These are phyloP conservation scores for Takifugu flavidus DNA, from an alignment of 2,113 vertebrate species.

Conservation along the genomic window DNA sequence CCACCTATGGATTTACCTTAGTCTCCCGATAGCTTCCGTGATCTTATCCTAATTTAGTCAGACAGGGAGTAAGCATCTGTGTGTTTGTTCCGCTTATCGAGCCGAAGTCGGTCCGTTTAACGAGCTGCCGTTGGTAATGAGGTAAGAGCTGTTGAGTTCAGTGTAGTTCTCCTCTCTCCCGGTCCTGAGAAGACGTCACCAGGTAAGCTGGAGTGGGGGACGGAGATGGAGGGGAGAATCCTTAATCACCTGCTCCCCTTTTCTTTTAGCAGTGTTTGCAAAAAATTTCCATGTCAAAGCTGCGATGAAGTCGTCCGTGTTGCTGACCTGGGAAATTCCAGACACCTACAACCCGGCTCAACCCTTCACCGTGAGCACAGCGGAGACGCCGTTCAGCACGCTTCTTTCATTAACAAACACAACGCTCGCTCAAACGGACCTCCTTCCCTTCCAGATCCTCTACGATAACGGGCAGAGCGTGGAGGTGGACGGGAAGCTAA, in stretches of 20 bases:
- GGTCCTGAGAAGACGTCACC: slow-evolving; percentile 48
- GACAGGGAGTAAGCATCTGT: slow-evolving; percentile 60
- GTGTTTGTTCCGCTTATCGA: slow-evolving; percentile 39
- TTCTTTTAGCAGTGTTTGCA: slow-evolving; percentile 99
- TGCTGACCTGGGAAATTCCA: slow-evolving; percentile 97
- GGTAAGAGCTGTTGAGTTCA: slow-evolving; percentile 66
- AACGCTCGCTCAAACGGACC: not conserved
- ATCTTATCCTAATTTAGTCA: slow-evolving; percentile 60
- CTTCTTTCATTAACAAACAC: not conserved
- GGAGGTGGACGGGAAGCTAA: slow-evolving; percentile 94
- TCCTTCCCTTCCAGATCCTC: slow-evolving; percentile 80
- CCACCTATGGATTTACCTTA: slow-evolving; percentile 32
- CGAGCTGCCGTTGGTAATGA: slow-evolving; percentile 56
- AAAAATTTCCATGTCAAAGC: slow-evolving; percentile 99
- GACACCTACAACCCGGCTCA: slow-evolving; percentile 98
- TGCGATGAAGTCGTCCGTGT: slow-evolving; percentile 97
- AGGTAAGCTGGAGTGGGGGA: slow-evolving; percentile 73
- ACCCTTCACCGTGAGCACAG: slow-evolving; percentile 93
- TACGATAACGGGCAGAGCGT: slow-evolving; percentile 97
- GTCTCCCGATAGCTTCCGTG: slow-evolving; percentile 27
- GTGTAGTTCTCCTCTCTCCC: slow-evolving; percentile 48
- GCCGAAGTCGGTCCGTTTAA: slow-evolving; percentile 55
- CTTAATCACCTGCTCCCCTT: slow-evolving; percentile 87
- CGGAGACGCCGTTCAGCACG: not conserved
- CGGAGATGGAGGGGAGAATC: slow-evolving; percentile 46